Evolutionary conservation across 2,797 vertebrate species (phyloP), one percentile per base, ranked within the genome.

Genomic region (Epinephelus awoara): DNA sequence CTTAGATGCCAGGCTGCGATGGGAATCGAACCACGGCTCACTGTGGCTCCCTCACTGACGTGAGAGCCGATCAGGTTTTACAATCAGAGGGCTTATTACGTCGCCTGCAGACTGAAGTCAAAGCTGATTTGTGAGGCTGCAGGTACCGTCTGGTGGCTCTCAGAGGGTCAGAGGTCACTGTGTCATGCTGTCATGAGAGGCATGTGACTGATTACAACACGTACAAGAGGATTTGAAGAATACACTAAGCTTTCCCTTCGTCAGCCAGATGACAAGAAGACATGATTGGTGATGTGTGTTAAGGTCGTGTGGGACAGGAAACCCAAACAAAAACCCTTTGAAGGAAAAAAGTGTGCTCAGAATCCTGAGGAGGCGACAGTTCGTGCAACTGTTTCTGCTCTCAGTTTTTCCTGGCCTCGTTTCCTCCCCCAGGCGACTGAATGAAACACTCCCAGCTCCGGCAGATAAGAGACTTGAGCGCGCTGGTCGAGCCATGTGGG

Each of bases 71-170:
- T 73, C 42, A 46, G 56, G 4, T 40, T 54, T 38, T 68, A 71
- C 29, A 29, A 67, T 70, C 75, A 70, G 56, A 29, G 54, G 64
- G 29, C 65, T 82, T 34, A 76, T 71, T 52, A 34, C 17, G 1
- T 17, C 46, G 73, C 6, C 57, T 66, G 34, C 47, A 51, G 64
- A 61, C 59, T 19, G 42, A 55, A 6, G 63, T 69, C 47, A 77
- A 88, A 85, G 83, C 79, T 75, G 71, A 73, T 85, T 85, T 75
- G 64, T 27, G n/a, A 56, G 69, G 69, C 66, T 73, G 55, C 65
- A 67, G 77, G 68, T 82, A 69, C 49, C 68, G 47, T 77, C 75
- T 79, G 61, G 29, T 67, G 72, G 49, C 69, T 72, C 52, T 83
- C 25, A 51, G 15, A 54, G 23, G 77, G 44, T 67, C 77, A 81